Evolutionary conservation across 2,113 vertebrate genomes (phyloP).

Genomic region (Caretta caretta): DNA sequence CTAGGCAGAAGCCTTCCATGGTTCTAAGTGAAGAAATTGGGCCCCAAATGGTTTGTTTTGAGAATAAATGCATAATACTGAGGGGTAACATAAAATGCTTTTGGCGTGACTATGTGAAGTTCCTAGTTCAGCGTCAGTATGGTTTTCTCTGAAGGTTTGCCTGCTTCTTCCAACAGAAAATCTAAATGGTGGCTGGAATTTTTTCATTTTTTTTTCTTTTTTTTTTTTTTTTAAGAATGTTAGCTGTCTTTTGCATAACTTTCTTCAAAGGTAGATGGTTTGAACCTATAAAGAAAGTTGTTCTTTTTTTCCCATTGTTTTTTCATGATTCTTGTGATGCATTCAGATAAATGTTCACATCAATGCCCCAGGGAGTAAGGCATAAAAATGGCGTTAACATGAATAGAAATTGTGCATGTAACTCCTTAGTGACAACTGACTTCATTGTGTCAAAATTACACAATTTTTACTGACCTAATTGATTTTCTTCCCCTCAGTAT

Average conservation of each 20-base stretch:
- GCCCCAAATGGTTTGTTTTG: not conserved
- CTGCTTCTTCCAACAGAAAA: slow-evolving; percentile 29
- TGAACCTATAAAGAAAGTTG: not conserved
- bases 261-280: not conserved
- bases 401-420: slow-evolving; percentile 68
- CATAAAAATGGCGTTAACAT: slow-evolving; percentile 73
- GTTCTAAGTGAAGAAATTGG: slow-evolving; percentile 8
- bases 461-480: slow-evolving; percentile 73
- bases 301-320: not conserved
- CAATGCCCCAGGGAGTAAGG: slow-evolving; percentile 58
- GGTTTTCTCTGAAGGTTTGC: not conserved
- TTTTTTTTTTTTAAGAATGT: not conserved
- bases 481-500: slow-evolving; percentile 72
- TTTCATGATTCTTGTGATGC: slow-evolving; percentile 14
- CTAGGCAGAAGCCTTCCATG: not conserved
- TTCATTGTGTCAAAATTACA: slow-evolving; percentile 71
- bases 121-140: not conserved
- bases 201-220: too few species aligned
- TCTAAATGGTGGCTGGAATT: not conserved
- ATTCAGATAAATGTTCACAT: slow-evolving; percentile 67
- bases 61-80: slow-evolving; percentile 18
- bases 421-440: slow-evolving; percentile 71
- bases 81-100: not conserved
- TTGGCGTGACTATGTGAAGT: slow-evolving; percentile 7
- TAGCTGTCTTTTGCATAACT: not conserved